Evolutionary conservation across 2,113 vertebrate species (phyloP).

Genomic region (Neotoma lepida): DNA sequence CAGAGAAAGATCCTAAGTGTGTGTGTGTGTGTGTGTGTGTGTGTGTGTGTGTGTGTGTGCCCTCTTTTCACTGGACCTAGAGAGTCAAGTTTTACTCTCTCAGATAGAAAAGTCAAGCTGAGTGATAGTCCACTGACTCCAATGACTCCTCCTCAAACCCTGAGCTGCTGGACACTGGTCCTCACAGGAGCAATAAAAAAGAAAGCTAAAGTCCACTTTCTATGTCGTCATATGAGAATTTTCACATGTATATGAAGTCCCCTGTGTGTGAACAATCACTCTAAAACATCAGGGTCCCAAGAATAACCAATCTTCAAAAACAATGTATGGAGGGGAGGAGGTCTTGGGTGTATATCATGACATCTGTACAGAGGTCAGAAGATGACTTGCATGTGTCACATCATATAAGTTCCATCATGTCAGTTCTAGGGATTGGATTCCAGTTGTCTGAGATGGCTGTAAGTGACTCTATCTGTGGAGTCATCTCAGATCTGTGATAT

Average conservation of each 20-base stretch:
- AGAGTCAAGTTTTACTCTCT: too few species aligned
- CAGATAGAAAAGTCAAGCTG: too few species aligned
- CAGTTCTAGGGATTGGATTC: neutral
- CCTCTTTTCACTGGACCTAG: too few species aligned
- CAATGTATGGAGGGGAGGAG: neutral
- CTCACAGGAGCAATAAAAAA: neutral
- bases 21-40: too few species aligned
- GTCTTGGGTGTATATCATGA: neutral
- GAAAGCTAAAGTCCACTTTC: neutral
- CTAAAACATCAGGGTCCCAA: neutral
- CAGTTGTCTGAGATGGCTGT: neutral
- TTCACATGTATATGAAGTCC: neutral
- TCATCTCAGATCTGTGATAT: too few species aligned
- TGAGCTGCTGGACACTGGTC: too few species aligned
- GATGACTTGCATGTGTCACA: neutral
- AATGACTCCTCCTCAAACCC: too few species aligned
- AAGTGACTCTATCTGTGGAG: neutral
- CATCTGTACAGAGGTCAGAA: neutral
- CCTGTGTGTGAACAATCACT: neutral
- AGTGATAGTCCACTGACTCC: too few species aligned
- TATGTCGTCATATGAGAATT: neutral
- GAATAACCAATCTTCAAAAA: neutral
- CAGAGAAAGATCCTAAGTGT: too few species aligned
- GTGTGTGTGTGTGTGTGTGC: too few species aligned
- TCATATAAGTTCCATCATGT: neutral